Base-by-base conservation (phyloP, 1,140 invertebrate species). In the Megathymus violae region DNA sequence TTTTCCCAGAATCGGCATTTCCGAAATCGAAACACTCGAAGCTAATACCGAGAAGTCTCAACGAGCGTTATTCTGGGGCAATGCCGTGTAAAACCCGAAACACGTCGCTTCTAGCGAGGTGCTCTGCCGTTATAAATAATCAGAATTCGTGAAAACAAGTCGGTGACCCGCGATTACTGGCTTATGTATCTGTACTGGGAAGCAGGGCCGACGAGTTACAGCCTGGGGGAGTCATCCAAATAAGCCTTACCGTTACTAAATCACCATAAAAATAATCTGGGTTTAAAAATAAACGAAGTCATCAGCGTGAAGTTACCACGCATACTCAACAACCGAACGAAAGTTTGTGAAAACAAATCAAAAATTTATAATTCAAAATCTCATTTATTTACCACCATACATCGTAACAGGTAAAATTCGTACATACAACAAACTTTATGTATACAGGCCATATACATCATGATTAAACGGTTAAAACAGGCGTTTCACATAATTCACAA, bases 1-100 rank as follows among this genome's bases (percentile, higher is more conserved):
- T 62, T 85, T 89, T 89, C 86, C 80, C 59, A 72, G 86, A 89
- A 89, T 85, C 79, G 76, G 80, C 83, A 80, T 89, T 88, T 89
- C 87, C 83, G 87, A 89, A 88, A 87, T 84, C 85, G 82, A 88
- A 89, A 85, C 81, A 88, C 82, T 71, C 80, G 66, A 66, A 74
- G 76, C 76, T 80, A 64, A 73, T 89, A 89, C 87, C 74, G 72
- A 85, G 85, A 88, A 89, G 69, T 82, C 78, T 80, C 75, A 68
- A 72, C 78, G 51, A 62, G 78, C 73, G 82, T 84, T 85, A 86
- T 89, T 88, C 79, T 85, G 83, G 85, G 80, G 77, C 81, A 81
- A 78, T 79, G 81, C 76, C 73, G 78, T 76, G 81, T 85, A 76
- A 80, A 82, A 81, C 76, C 71, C 84, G 77, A 85, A 83, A 82